Evolutionary conservation across 2,797 vertebrate genomes (phyloP).

Genomic region (Bucorvus abyssinicus): DNA sequence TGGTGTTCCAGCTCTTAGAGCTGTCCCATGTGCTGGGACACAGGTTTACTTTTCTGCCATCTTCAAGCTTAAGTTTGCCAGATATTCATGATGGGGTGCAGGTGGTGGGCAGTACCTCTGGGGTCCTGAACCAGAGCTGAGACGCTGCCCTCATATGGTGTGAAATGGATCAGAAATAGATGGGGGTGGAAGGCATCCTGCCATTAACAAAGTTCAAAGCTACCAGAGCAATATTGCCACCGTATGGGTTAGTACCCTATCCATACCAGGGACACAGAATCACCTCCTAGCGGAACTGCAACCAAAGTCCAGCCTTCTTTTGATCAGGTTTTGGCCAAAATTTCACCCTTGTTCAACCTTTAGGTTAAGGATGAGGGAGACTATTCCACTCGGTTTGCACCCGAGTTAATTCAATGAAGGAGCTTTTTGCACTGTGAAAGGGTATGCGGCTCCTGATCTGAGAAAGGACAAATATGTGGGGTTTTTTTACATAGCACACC

Average conservation of each 20-base stretch:
- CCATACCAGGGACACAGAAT: background rate
- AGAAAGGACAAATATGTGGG: background rate
- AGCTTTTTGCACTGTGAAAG: background rate
- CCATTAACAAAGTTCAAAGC: background rate
- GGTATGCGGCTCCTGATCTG: background rate
- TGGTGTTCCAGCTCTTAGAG: background rate
- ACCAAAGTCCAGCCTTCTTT: background rate
- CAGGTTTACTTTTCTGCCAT: background rate
- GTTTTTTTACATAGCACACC: background rate
- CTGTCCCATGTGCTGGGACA: background rate
- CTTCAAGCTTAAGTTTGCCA: background rate
- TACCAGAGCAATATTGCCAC: background rate
- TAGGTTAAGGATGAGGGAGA: background rate
- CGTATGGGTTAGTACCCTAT: background rate
- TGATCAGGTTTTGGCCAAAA: background rate
- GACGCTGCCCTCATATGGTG: background rate
- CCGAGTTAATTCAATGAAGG: background rate
- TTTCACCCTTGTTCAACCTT: background rate
- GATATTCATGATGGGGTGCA: background rate
- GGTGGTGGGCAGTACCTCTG: background rate
- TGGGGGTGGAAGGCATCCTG: background rate
- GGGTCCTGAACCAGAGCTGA: background rate
- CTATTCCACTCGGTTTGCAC: accelerated
- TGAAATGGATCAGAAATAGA: background rate
- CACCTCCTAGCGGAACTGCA: background rate